Base-by-base conservation (phyloP, 1,140 invertebrate genomes). In the Bombus confusus region DNA sequence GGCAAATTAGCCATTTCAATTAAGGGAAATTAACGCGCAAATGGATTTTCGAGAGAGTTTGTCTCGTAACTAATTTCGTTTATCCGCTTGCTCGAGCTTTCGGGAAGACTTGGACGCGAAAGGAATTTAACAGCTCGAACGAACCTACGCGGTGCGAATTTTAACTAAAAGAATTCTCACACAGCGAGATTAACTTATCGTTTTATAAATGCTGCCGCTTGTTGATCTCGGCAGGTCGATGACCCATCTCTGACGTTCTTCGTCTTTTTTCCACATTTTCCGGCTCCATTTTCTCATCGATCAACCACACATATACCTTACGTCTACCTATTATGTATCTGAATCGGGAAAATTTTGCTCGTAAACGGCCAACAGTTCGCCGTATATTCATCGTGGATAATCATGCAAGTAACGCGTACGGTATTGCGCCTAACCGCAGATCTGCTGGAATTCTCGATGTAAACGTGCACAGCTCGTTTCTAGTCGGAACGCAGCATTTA, bases 181-280 rank as follows among this genome's bases (percentile, higher is more conserved):
- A 69, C 39, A 73, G 34, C 8, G 57, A 80, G 76, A 85, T 82
- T 86, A 71, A 66, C 52, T 82, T 86, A 86, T 86, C 84, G 43
- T 41, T 41, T 80, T 39, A 76, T 83, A 76, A 83, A 83, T 52
- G 80, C 52, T 18, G 43, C 25, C 41, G 80, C 28, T 82, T 82
- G 80, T 82, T 82, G 57, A 52, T 73, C 69, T 73, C 47, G 31
- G 25, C 28, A n/a, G 80, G 80, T 82, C 80, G 80, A 82, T 31
- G 80, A 82, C 80, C 69, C 39, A 47, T 34, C n/a, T 12, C 28
- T 22, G 12, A 39, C 68, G 52, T 73, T 28, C 10, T 52, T 34
- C 22, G 18, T 74, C 39, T 37, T 71, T 28, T 80, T 52, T 39
- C 25, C 34, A 1, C 52, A 12, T 76, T 76, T 47, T 41, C 62